Evolutionary conservation across 2,888 invertebrate genomes (phyloP).

Genomic region (Stenotaenia linearis): DNA sequence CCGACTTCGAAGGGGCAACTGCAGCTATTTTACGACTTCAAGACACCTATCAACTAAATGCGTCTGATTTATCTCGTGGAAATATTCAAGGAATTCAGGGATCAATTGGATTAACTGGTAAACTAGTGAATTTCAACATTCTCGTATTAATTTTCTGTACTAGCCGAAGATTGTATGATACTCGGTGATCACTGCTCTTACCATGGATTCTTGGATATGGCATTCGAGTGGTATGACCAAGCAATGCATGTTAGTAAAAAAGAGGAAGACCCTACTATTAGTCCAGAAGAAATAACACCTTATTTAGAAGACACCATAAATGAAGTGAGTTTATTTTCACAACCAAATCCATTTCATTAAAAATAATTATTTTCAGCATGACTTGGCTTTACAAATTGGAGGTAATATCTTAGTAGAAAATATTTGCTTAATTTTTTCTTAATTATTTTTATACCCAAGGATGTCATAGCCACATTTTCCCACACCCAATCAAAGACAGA

Average conservation of each 20-base stretch:
- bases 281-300: not conserved
- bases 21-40: constrained; percentile 43
- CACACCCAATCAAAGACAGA: not conserved
- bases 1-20: constrained; percentile 44
- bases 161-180: constrained; percentile 46
- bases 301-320: not conserved
- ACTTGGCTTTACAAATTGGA: constrained; percentile 1
- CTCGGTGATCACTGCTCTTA: constrained; percentile 46
- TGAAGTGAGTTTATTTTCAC: not conserved
- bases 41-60: constrained; percentile 42
- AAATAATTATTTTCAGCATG: not conserved
- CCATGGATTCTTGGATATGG: constrained; percentile 43
- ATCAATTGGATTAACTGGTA: constrained; percentile 35
- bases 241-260: constrained; percentile 41
- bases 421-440: not conserved
- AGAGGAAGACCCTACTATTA: constrained; percentile 40
- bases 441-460: not conserved
- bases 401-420: not conserved
- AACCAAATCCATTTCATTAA: too few species aligned
- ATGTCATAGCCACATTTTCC: not conserved
- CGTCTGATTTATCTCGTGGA: constrained; percentile 40
- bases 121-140: not conserved
- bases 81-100: constrained; percentile 39
- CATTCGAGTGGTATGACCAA: constrained; percentile 47
- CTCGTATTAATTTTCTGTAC: not conserved